Evolutionary conservation across 2,888 invertebrate genomes (phyloP).

Genomic region (Ectropis crepuscularia): DNA sequence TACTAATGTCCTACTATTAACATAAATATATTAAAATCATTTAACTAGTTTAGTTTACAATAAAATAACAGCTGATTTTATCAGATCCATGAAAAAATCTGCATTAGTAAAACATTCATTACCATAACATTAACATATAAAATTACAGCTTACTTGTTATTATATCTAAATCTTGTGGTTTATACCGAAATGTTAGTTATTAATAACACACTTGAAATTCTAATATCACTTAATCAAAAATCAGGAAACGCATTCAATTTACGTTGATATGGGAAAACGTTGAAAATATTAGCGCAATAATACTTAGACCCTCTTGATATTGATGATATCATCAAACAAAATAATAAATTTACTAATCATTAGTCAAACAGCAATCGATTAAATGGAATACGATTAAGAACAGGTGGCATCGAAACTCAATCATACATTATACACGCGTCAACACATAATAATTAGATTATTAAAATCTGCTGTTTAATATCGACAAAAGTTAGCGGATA

Average conservation of each 20-base stretch:
- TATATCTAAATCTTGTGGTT: background rate
- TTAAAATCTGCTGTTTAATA: conserved; percentile 15
- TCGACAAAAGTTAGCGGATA: conserved; percentile 7
- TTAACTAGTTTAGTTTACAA: conserved; percentile 8
- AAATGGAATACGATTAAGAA: conserved; percentile 39
- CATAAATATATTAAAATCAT: conserved; percentile 26
- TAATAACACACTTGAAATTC: background rate
- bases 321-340: conserved; percentile 51
- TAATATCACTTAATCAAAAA: conserved; percentile 1
- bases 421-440: conserved; percentile 33
- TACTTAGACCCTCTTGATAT: conserved; percentile 15
- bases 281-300: background rate
- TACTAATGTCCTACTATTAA: conserved; percentile 32
- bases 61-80: conserved; percentile 21
- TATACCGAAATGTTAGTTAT: background rate
- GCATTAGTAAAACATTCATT: conserved; percentile 19
- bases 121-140: conserved; percentile 28
- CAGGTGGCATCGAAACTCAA: conserved; percentile 30
- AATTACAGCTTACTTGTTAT: conserved; percentile 12
- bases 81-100: conserved; percentile 24
- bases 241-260: conserved; percentile 14
- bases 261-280: background rate
- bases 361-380: conserved; percentile 42
- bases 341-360: conserved; percentile 41
- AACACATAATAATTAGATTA: conserved; percentile 36